Base-by-base conservation (phyloP, 2,888 invertebrate genomes). In the Metellina segmentata region DNA sequence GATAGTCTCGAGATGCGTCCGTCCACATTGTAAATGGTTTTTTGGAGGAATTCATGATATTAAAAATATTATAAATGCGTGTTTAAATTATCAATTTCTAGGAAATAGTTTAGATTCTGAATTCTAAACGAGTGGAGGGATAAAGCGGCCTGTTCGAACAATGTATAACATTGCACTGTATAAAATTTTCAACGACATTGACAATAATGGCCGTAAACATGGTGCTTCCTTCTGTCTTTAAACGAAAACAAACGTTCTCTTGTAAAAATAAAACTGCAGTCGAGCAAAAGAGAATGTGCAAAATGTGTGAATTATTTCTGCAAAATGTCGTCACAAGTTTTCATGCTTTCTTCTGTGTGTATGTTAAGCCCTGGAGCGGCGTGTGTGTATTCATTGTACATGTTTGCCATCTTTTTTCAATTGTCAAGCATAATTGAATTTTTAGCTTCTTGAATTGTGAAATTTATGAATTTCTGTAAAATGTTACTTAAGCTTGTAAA, bases 401-500 rank as follows among this genome's bases (percentile, higher is more conserved):
- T 87, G 79, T 87, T 49, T 51, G 53, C 20, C 13, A 49, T 87
- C 53, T 81, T 72, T 87, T 72, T 72, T 70, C 70, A 11, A 52
- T 81, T 74, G 19, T 72, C 72, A 13, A 72, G 13, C 20, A 82
- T 51, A 13, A 81, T 61, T 86, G 70, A 34, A 79, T 16, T 79
- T 77, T 87, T 81, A 81, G 79, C 72, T 81, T 61, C 81, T 81
- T 87, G 19, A 79, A 87, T 72, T 81, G 87, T 87, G 72, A 87
- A 78, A 79, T 71, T 87, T 81, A 72, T 81, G 48, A 48, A 87
- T 72, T 72, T 72, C 20, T 87, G 87, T 87, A 81, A 72, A 79
- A 70, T 87, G 87, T 87, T 85, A 70, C 53, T 20, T 34, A 52
- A 52, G 87, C 87, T 87, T 87, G 87, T 87, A 87, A 81, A 87